Conservation (phyloP, 2,888 invertebrate species). For the Drosophila nigricruria region DNA sequence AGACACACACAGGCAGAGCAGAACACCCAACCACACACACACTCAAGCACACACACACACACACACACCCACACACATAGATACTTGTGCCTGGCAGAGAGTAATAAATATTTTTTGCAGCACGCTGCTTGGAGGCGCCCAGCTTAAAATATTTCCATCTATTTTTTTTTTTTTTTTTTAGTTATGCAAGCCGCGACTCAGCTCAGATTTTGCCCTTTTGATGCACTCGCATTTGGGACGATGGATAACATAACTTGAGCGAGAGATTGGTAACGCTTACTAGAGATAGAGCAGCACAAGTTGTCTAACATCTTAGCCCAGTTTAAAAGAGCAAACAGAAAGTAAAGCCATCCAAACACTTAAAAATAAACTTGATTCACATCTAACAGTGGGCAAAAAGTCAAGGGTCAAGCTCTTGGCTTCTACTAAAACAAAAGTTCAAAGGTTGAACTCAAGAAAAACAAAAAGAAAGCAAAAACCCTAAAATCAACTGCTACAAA, state of each 20-base stretch:
- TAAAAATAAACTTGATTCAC: constrained; percentile 2
- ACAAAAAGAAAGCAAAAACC: background rate
- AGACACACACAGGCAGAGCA: constrained; percentile 42
- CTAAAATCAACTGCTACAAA: background rate
- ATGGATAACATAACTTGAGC: constrained; percentile 35
- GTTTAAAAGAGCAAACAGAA: background rate
- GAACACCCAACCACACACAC: constrained; percentile 16
- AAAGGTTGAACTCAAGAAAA: background rate
- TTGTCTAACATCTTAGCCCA: too few species aligned
- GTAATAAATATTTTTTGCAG: constrained; percentile 77
- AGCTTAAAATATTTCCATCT: constrained; percentile 41
- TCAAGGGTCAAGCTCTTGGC: background rate
- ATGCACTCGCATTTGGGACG: constrained; percentile 31
- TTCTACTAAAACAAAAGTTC: background rate
- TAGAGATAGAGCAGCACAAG: background rate
- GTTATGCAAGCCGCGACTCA: constrained; percentile 37
- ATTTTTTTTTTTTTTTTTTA: background rate
- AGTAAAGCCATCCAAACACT: background rate
- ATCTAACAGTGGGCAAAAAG: background rate
- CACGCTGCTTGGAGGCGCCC: constrained; percentile 48
- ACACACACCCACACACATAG: constrained; percentile 7
- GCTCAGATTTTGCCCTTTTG: constrained; percentile 46
- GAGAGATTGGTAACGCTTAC: constrained; percentile 36
- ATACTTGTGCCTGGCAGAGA: constrained; percentile 46
- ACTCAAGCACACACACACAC: constrained; percentile 11